phyloP scores from a whole-genome alignment of 2,888 invertebrate genomes.

The Idaea dimidiata region DNA sequence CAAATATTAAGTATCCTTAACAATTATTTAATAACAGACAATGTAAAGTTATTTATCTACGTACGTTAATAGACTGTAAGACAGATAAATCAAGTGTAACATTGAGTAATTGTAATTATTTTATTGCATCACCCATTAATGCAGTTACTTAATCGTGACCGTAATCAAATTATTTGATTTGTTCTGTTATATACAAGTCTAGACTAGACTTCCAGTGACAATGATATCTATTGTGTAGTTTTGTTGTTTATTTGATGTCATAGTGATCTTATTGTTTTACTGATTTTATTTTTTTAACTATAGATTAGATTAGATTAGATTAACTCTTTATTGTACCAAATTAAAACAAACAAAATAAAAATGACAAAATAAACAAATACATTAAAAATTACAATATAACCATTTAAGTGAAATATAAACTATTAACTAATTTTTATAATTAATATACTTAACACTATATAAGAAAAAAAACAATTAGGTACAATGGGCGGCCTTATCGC shows the following conservation, averaged over 20 bases:
- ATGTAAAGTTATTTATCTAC: slow-evolving; percentile 16
- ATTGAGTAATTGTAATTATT: slow-evolving; percentile 26
- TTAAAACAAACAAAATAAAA: too few relatives aligned
- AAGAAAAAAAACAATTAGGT: too few relatives aligned
- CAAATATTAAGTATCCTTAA: too few relatives aligned
- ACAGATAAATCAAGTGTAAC: slow-evolving; percentile 26
- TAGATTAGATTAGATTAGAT: too few relatives aligned
- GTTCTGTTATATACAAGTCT: slow-evolving; percentile 11
- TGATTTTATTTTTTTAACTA: too few relatives aligned
- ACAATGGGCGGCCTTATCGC: too few relatives aligned
- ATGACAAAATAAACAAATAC: too few relatives aligned
- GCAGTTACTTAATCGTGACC: slow-evolving; percentile 25
- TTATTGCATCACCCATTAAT: slow-evolving; percentile 28
- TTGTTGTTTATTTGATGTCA: not conserved
- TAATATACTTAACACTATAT: too few relatives aligned
- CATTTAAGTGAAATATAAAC: too few relatives aligned
- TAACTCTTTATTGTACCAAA: too few relatives aligned
- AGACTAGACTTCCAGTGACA: slow-evolving; percentile 20
- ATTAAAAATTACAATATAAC: too few relatives aligned
- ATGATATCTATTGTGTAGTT: slow-evolving; percentile 9
- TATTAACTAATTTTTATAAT: too few relatives aligned
- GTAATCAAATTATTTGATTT: slow-evolving; percentile 19
- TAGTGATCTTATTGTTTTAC: not conserved
- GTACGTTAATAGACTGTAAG: slow-evolving; percentile 17
- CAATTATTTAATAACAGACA: not conserved